Evolutionary conservation across 1,140 invertebrate genomes (phyloP).

Genomic region (Ceratosolen fusciceps): DNA sequence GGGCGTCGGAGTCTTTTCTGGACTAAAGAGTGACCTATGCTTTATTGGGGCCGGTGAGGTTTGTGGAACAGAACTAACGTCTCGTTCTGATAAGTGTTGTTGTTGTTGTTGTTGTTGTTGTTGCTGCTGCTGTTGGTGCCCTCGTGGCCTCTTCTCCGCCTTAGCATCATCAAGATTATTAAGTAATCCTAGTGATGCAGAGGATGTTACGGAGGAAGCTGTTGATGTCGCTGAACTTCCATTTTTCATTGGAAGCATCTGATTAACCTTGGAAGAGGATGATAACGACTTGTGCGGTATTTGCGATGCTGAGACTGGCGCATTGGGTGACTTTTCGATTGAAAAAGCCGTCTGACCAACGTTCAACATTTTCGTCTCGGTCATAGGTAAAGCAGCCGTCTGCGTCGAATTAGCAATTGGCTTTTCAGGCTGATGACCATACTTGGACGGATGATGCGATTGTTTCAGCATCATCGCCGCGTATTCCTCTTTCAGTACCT

Average conservation of each 20-base stretch:
- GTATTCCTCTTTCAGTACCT: conserved; percentile 60
- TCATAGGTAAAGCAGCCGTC: conserved; percentile 32
- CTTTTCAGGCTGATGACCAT: conserved; percentile 57
- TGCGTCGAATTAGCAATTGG: conserved; percentile 25
- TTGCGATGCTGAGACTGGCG: conserved; percentile 40
- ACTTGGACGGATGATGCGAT: conserved; percentile 59
- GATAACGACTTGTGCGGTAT: conserved; percentile 48
- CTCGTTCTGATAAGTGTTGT: conserved; percentile 36
- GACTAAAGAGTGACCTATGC: conserved; percentile 71
- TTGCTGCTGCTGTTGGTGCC: conserved; percentile 26
- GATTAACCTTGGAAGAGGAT: background rate
- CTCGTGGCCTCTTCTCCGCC: conserved; percentile 55
- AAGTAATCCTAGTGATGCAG: conserved; percentile 45
- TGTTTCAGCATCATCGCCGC: conserved; percentile 61
- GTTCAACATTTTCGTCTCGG: conserved; percentile 29
- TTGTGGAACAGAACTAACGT: conserved; percentile 49
- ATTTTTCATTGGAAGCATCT: conserved; percentile 59
- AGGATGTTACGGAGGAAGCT: conserved; percentile 35
- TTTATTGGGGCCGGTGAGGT: conserved; percentile 49
- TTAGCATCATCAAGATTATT: conserved; percentile 58
- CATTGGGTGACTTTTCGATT: conserved; percentile 56
- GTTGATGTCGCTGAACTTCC: conserved; percentile 54
- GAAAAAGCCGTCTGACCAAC: conserved; percentile 48
- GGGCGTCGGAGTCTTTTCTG: conserved; percentile 65
- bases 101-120: background rate